phyloP scores from a whole-genome alignment of 2,113 vertebrate species.

The Sprattus sprattus region DNA sequence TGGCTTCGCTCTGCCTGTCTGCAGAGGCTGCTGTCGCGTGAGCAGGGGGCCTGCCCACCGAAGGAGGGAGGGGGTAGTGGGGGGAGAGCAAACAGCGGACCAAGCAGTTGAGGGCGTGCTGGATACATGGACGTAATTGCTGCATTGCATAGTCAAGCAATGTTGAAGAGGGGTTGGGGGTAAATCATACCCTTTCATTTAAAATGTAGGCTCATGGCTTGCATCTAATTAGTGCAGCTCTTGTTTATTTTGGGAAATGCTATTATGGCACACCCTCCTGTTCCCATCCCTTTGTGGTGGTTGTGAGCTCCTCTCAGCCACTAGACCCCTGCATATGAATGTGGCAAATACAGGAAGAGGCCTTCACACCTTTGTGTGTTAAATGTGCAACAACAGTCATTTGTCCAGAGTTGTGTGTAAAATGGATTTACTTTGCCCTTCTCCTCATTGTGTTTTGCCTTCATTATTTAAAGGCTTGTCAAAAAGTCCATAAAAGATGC shows the following conservation, averaged over 20 bases:
- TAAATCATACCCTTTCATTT: slow-evolving; percentile 36
- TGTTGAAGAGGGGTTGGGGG: slow-evolving; percentile 28
- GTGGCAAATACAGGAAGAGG: neutral
- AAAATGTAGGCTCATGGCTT: slow-evolving; percentile 37
- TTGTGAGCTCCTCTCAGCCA: neutral
- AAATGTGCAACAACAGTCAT: neutral
- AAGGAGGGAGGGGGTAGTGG: slow-evolving; percentile 16
- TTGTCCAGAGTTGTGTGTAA: neutral
- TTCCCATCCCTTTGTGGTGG: neutral
- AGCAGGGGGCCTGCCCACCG: slow-evolving; percentile 38
- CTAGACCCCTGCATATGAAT: neutral
- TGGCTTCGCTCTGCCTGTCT: neutral
- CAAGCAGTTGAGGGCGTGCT: slow-evolving; percentile 22
- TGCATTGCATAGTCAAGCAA: slow-evolving; percentile 37
- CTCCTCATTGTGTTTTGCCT: neutral
- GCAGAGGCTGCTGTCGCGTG: neutral
- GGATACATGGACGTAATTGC: slow-evolving; percentile 37
- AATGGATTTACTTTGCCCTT: neutral
- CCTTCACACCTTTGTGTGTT: neutral
- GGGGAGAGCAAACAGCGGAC: neutral
- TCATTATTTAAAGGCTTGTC: neutral
- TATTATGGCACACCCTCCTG: slow-evolving; percentile 18
- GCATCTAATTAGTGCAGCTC: slow-evolving; percentile 42
- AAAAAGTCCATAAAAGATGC: slow-evolving; percentile 2
- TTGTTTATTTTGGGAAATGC: slow-evolving; percentile 38